Percentiles rank a stretch among this genome's conserved stretches.
phyloP scores from a whole-genome alignment of 2,797 vertebrate species.

The Cryptoprocta ferox region DNA sequence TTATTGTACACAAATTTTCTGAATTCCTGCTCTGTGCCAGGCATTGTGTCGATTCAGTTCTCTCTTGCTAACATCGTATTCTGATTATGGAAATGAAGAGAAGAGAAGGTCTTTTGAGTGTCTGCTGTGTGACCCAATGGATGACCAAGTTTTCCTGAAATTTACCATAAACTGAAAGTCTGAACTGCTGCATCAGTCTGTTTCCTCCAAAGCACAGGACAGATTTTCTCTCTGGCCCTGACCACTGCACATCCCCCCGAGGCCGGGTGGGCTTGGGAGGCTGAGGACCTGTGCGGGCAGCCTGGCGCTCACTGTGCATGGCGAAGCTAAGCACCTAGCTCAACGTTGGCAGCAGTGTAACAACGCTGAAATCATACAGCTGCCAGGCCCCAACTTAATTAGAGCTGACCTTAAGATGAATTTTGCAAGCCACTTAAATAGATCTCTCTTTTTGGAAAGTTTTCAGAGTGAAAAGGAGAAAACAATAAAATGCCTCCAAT shows the following conservation, averaged over 20 bases:
- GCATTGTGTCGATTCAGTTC: too few species aligned
- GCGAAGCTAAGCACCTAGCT: background rate
- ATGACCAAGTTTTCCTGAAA: background rate
- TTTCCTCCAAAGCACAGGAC: background rate
- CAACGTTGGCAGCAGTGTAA: conserved; percentile 34
- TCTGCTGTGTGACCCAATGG: background rate
- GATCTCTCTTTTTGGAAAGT: conserved; percentile 71
- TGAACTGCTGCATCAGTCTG: background rate
- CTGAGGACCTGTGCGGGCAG: background rate
- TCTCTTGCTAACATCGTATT: background rate
- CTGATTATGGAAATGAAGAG: background rate
- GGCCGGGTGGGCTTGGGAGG: background rate
- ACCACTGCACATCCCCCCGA: background rate
- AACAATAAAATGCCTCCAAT: conserved; percentile 71
- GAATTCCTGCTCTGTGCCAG: background rate
- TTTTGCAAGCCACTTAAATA: conserved; percentile 74
- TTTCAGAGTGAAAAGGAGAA: conserved; percentile 63
- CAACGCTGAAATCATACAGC: background rate
- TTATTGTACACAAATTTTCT: background rate
- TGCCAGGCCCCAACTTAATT: conserved; percentile 68
- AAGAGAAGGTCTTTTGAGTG: background rate
- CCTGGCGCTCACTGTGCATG: background rate
- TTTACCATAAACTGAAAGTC: background rate
- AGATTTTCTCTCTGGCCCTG: background rate
- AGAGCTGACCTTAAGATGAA: conserved; percentile 79